A percentile compares a stretch with the other conserved stretches of the same genome.
phyloP scores from a whole-genome alignment of 2,113 vertebrate species.

The Cyanoramphus novaezelandiae region DNA sequence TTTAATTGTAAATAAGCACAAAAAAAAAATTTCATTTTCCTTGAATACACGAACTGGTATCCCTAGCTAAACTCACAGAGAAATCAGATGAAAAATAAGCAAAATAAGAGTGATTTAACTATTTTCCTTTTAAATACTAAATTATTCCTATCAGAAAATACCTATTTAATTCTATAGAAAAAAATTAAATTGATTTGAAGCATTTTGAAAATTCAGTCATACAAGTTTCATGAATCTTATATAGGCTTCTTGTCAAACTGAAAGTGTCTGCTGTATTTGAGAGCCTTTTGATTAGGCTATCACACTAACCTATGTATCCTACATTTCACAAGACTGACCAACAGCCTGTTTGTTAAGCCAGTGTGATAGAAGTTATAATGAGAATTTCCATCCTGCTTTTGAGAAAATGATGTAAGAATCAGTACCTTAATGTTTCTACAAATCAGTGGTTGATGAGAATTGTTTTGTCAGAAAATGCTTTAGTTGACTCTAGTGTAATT shows the following conservation, averaged over 20 bases:
- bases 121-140: background rate
- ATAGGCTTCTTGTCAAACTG: background rate
- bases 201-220: background rate
- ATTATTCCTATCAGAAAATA: background rate
- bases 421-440: background rate
- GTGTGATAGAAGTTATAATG: fast-evolving
- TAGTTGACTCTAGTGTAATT: background rate
- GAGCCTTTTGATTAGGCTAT: background rate
- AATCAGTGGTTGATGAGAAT: background rate
- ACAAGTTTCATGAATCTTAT: background rate
- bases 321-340: background rate
- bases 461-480: background rate
- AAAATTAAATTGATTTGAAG: background rate
- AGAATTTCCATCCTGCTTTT: background rate
- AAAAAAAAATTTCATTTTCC: background rate
- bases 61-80: background rate
- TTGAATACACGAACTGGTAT: background rate
- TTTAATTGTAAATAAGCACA: background rate
- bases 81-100: background rate
- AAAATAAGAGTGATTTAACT: background rate
- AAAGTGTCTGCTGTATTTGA: background rate
- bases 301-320: background rate
- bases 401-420: background rate
- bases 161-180: background rate
- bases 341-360: background rate